Percentiles rank a stretch among this genome's conserved stretches.
phyloP scores from a whole-genome alignment of 2,888 invertebrate genomes.

The Sylvicola cinctus region DNA sequence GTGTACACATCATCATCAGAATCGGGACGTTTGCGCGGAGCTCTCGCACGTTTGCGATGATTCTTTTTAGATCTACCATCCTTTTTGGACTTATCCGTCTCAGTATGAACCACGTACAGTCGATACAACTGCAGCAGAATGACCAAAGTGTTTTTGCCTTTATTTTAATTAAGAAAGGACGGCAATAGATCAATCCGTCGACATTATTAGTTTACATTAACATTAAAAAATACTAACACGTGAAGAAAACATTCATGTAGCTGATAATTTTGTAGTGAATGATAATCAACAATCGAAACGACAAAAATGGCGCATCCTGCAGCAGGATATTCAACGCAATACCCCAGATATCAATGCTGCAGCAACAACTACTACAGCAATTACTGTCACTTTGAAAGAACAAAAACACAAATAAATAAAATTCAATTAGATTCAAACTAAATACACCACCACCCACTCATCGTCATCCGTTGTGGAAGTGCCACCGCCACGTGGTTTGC shows the following conservation, averaged over 20 bases:
- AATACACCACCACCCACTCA: neutral
- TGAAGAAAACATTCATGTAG: slow-evolving; percentile 93
- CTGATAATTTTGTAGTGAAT: slow-evolving; percentile 73
- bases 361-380: slow-evolving; percentile 45
- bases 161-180: slow-evolving; percentile 19
- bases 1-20: slow-evolving; percentile 28
- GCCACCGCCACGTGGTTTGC: slow-evolving; percentile 46
- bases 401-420: neutral
- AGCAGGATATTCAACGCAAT: slow-evolving; percentile 73
- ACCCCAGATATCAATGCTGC: slow-evolving; percentile 74
- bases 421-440: neutral
- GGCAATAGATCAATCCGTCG: neutral
- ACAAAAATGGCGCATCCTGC: slow-evolving; percentile 73
- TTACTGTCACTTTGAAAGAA: slow-evolving; percentile 7
- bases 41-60: too few relatives aligned
- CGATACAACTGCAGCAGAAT: slow-evolving; percentile 72
- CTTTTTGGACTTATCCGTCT: slow-evolving; percentile 30
- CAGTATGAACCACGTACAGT: slow-evolving; percentile 58
- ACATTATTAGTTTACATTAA: neutral
- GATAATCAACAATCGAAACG: slow-evolving; percentile 69
- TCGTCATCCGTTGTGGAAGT: neutral
- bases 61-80: slow-evolving; percentile 4
- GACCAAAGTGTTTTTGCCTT: slow-evolving; percentile 58
- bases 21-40: too few relatives aligned
- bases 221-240: slow-evolving; percentile 42